Evolutionary conservation across 2,888 invertebrate species (phyloP).

Genomic region (Tachina grossa): DNA sequence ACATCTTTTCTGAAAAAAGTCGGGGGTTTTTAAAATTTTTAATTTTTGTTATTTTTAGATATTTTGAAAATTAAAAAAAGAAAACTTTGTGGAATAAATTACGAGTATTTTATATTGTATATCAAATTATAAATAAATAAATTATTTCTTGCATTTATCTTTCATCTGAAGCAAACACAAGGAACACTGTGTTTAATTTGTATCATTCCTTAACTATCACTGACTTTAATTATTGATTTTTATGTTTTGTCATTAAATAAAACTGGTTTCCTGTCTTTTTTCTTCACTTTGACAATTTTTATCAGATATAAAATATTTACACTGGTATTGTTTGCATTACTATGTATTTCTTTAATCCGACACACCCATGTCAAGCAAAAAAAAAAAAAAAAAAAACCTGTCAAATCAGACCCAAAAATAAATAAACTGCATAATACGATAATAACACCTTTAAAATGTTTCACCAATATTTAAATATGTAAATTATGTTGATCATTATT

Average conservation of each 20-base stretch:
- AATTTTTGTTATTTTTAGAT: too few species aligned
- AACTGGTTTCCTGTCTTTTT: constrained; percentile 1
- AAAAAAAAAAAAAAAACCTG: background rate
- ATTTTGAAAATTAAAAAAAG: too few species aligned
- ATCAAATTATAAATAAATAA: too few species aligned
- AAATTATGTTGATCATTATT: background rate
- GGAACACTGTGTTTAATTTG: background rate
- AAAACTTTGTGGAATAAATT: too few species aligned
- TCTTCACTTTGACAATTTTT: background rate
- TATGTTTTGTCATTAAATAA: background rate
- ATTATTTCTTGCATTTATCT: background rate
- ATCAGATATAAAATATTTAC: background rate
- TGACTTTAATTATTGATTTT: constrained; percentile 6
- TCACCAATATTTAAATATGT: constrained; percentile 7
- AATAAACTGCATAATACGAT: background rate
- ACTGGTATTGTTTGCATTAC: background rate
- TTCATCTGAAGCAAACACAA: background rate
- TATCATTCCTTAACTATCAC: background rate
- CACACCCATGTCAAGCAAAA: background rate
- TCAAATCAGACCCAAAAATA: constrained; percentile 4
- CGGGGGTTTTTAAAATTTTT: too few species aligned
- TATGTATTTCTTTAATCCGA: background rate
- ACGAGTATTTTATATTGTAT: too few species aligned
- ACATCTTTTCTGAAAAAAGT: too few species aligned
- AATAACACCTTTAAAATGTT: background rate